A percentile compares a stretch with the other conserved stretches of the same genome.
phyloP scores from a whole-genome alignment of 2,888 invertebrate species.

The Galerucella pusilla region DNA sequence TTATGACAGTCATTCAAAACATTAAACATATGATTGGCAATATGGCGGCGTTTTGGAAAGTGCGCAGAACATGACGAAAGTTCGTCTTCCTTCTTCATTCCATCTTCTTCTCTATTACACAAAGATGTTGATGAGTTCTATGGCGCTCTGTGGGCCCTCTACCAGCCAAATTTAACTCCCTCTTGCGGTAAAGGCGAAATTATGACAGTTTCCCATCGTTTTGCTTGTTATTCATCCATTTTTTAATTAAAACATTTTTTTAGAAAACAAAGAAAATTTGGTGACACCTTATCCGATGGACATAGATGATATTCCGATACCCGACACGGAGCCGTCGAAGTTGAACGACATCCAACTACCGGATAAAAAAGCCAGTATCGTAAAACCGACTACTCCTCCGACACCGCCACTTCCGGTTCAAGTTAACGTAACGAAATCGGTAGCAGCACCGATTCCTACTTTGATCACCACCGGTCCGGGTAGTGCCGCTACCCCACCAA shows the following conservation, averaged over 20 bases:
- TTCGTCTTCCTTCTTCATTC: too few species aligned
- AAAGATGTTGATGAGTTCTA: too few species aligned
- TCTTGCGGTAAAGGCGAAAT: too few species aligned
- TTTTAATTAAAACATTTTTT: background rate
- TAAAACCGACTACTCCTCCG: constrained; percentile 35
- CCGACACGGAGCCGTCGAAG: constrained; percentile 59
- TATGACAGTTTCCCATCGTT: background rate
- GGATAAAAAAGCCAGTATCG: constrained; percentile 36
- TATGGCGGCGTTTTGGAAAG: too few species aligned
- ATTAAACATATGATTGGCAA: too few species aligned
- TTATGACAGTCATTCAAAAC: too few species aligned
- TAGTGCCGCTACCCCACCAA: constrained; percentile 18
- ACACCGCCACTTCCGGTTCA: constrained; percentile 25
- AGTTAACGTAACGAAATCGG: background rate
- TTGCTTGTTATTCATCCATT: background rate
- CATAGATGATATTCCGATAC: constrained; percentile 79
- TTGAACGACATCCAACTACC: constrained; percentile 59
- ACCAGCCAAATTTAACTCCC: too few species aligned
- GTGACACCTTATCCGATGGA: constrained; percentile 64
- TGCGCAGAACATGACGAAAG: too few species aligned
- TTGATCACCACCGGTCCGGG: constrained; percentile 20
- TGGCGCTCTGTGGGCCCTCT: too few species aligned
- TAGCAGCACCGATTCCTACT: constrained; percentile 1
- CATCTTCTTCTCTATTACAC: too few species aligned
- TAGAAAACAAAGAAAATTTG: constrained; percentile 34